These are phyloP conservation scores for Fabriciana adippe DNA, from an alignment of 2,888 invertebrate species.

Conservation along the genomic window DNA sequence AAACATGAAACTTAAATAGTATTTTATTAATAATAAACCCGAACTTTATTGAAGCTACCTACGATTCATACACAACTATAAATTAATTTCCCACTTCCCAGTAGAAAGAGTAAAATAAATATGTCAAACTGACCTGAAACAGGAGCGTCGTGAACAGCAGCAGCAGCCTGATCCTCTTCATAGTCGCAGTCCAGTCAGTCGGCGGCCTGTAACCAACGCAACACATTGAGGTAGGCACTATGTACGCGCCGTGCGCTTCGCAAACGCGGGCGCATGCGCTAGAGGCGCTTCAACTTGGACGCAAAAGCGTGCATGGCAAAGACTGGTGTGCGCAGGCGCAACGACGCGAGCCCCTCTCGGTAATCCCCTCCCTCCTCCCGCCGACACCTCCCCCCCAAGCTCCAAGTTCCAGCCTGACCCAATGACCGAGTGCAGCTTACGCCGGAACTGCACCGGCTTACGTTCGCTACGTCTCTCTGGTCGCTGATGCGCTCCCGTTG, in stretches of 20 bases:
- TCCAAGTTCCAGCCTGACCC: constrained; percentile 65
- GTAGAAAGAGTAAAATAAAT: not conserved
- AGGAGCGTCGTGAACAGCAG: constrained; percentile 75
- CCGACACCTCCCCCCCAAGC: constrained; percentile 48
- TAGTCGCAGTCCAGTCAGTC: constrained; percentile 71
- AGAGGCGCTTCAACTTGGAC: constrained; percentile 51
- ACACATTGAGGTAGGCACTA: constrained; percentile 67
- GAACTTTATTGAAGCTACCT: no score
- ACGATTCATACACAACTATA: not conserved
- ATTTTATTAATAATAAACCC: no score
- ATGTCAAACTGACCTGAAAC: constrained; percentile 63
- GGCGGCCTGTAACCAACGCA: constrained; percentile 74
- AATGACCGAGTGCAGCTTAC: constrained; percentile 75
- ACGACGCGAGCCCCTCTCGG: constrained; percentile 37
- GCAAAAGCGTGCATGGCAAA: constrained; percentile 53
- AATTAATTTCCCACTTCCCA: not conserved
- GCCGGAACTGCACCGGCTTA: constrained; percentile 75
- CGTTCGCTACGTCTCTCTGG: constrained; percentile 51
- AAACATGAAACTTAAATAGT: no score
- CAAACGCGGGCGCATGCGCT: constrained; percentile 57
- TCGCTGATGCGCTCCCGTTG: constrained; percentile 66
- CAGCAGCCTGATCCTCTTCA: constrained; percentile 79
- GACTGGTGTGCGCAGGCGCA: constrained; percentile 45
- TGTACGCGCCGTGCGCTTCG: constrained; percentile 50
- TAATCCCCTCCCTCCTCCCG: not conserved